phyloP scores from a whole-genome alignment of 2,797 vertebrate genomes.

The Onychomys leucogaster region DNA sequence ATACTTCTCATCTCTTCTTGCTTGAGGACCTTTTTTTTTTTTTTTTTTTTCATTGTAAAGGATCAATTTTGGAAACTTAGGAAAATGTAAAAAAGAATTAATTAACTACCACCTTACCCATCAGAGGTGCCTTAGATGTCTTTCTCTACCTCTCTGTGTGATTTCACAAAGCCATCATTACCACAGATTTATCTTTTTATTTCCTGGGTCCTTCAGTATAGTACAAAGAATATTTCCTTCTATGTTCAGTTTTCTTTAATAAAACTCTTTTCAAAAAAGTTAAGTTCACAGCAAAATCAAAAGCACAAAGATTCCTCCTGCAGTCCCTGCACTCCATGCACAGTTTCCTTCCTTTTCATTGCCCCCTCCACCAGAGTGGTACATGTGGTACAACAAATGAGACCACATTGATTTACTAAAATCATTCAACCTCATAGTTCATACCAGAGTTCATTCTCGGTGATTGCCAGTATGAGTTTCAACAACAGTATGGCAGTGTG shows the following conservation, averaged over 20 bases:
- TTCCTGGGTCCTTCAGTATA: neutral
- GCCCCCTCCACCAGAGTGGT: neutral
- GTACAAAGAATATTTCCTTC: neutral
- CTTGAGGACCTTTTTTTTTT: neutral
- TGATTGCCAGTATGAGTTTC: neutral
- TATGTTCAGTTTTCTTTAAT: neutral
- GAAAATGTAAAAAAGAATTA: neutral
- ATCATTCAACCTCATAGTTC: neutral
- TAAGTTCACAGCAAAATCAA: neutral
- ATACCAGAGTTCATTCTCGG: neutral
- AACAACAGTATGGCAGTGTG: neutral
- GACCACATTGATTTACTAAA: neutral
- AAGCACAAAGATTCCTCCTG: neutral
- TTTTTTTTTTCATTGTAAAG: neutral
- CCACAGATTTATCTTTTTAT: neutral
- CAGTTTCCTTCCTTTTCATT: too few species aligned
- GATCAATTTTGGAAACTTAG: constrained; percentile 16
- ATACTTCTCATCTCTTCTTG: neutral
- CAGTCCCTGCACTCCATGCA: neutral
- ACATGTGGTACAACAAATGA: neutral
- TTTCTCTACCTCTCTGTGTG: neutral
- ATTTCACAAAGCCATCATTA: neutral
- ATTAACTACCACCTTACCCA: neutral
- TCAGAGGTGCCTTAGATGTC: neutral
- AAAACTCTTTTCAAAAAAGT: neutral